phyloP scores from a whole-genome alignment of 2,113 vertebrate species.

The Ardeotis arabs region DNA sequence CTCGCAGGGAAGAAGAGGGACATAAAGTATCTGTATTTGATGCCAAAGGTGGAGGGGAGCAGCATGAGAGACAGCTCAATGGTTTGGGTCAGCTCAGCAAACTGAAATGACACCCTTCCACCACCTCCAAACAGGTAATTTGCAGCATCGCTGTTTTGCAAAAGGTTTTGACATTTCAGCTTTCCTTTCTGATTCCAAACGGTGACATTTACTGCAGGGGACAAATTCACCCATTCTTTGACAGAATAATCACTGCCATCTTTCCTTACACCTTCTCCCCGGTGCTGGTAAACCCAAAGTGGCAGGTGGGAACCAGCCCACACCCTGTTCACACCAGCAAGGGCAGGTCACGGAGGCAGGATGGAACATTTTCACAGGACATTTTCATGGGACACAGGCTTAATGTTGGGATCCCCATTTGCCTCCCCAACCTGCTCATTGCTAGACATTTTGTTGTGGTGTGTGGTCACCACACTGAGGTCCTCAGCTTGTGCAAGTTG shows the following conservation, averaged over 20 bases:
- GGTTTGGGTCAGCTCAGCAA: background rate
- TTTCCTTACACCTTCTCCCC: background rate
- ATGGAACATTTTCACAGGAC: background rate
- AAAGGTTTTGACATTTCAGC: slow-evolving; percentile 51
- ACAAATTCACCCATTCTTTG: background rate
- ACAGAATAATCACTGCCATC: background rate
- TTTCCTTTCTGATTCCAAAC: background rate
- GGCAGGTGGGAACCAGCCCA: background rate
- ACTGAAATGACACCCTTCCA: background rate
- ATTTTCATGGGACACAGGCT: background rate
- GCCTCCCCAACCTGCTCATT: background rate
- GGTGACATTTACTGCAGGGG: background rate
- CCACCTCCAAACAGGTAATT: background rate
- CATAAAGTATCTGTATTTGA: background rate
- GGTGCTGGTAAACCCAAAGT: background rate
- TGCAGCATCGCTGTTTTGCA: background rate
- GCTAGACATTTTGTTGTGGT: fast-evolving
- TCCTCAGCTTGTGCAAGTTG: background rate
- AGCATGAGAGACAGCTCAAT: background rate
- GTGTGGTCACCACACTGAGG: fast-evolving
- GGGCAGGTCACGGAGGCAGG: background rate
- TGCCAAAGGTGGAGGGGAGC: background rate
- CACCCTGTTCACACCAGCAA: background rate
- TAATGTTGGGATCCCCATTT: background rate
- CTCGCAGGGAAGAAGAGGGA: background rate